Evolutionary conservation across 2,797 vertebrate species (phyloP), one percentile per base, ranked within the genome.

Genomic region (Xenentodon cancila): DNA sequence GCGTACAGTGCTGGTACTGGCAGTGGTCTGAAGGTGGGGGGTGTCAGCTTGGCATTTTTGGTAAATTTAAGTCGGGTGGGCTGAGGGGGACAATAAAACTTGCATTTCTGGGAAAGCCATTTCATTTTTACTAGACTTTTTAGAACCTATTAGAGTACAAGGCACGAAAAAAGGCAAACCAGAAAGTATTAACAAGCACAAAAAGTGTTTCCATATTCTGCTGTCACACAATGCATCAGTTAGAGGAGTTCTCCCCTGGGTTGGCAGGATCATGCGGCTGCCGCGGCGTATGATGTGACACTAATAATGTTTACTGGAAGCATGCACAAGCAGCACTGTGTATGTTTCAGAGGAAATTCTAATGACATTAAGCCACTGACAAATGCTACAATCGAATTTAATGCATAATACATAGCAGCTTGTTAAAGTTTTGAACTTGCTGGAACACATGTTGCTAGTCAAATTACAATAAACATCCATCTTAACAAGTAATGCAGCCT

Each of bases 81-180:
- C 72, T 82, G 72, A 82, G 75, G 78, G 85, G 80, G 80, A 84
- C 90, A 90, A 91, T 93, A 93, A 30, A 93, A 93, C 80, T 82
- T 75, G 74, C 34, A 81, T 86, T 94, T 93, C 91, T 92, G 91
- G 92, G 90, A 93, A 93, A 91, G 75, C 67, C 84, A 91, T 91
- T 91, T 8, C 51, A 9, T 78, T 87, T 93, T 93, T 92, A 92
- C 84, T 87, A 84, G 90, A 88, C 82, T 93, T 89, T 81, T 87
- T 79, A 79, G 77, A 86, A 88, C 60, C 71, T 84, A 86, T 83
- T 84, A 82, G 85, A 85, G 85, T 64, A 77, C 60, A 55, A 76
- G 76, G 82, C 78, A 80, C 79, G 69, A 75, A 72, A 87, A 66
- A 15, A 40, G 77, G 81, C 86, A 90, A 88, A 89, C 88, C 88